Base-by-base conservation (phyloP, 2,888 invertebrate species). In the Seira musarum region DNA sequence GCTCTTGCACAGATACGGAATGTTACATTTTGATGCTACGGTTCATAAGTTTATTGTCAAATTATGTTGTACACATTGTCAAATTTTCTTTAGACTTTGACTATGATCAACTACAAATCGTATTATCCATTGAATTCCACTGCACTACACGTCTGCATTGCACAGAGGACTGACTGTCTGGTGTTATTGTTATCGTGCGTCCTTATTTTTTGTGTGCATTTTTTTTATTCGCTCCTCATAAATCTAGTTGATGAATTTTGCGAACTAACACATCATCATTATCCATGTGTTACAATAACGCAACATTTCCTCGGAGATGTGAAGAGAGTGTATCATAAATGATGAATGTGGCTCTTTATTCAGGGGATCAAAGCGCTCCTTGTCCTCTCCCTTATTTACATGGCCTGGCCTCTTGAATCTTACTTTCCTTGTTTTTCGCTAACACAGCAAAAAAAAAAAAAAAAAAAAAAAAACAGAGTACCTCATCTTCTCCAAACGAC, bases 301-400 rank as follows among this genome's bases (percentile, higher is more conserved):
- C 22, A 21, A 40, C 5, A 40, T 40, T 40, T 40, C 13, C 40
- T 40, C 40, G 40, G 5, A 13, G 49, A n/a, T 49, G 49, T 13
- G 49, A 49, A 49, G 49, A n/a, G 60, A 60, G 60, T 21, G 21
- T 60, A 60, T 60, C 60, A 60, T 60, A n/a, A 60, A 60, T 60
- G 60, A 60, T 60, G 60, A 60, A 60, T 60, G 60, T 60, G n/a
- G 60, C 60, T 21, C 60, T 60, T 60, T 60, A 60, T 60, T 60
- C n/a, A 21, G 22, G 22, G 60, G 60, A 60, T 60, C 60, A 60
- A 60, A 60, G 21, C 60, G 10, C 8, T n/a, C 21, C 60, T 60
- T 60, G 21, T 60, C 60, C 21, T 60, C 22, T n/a, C 13, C 60
- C n/a, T 21, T n/a, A 49, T 13, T 49, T 49, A 13, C 49, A 13